Evolutionary conservation across 2,113 vertebrate species (phyloP), one percentile per base, ranked within the genome.

Genomic region (Dasyurus viverrinus): DNA sequence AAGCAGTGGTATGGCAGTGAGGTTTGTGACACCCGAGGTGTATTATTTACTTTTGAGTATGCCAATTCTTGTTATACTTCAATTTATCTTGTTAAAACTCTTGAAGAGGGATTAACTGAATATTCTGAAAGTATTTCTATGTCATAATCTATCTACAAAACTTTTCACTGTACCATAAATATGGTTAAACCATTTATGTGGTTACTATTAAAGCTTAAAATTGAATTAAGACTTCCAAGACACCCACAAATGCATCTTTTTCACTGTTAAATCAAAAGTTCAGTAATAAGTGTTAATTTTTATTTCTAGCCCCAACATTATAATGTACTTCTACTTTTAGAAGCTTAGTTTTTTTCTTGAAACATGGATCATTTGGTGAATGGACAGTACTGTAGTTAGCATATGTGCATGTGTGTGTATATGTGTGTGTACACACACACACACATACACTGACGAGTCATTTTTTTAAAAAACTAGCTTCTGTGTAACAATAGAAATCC

Each of bases 381-480:
- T 22, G n/a, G 68, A 8, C 1, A 12, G 30, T 76, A 76, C 68
- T 84, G 68, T n/a, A 36, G 26, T 57, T 54, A 22, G 22, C 14
- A 54, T 54, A 7, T 9, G 50, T 50, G 50, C 8, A 50, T 50
- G 50, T 47, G 47, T 47, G 47, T 47, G 47, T 3, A 47, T 8
- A 50, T 50, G 3, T 50, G 50, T 50, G 50, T 50, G 50, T 50
- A 7, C 50, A 5, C 8, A 50, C 50, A 50, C 50, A 50, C 8
- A 50, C 4, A 47, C 47, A 50, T 7, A 8, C n/a, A n/a, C n/a
- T n/a, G n/a, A n/a, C n/a, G n/a, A 89, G 42, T 90, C 48, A 84
- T 90, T 92, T 46, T 89, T 50, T 47, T 93, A 89, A 90, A 95
- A 95, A 92, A 54, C 60, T 0, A 96, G 52, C n/a, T 16, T 16